Evolutionary conservation across 1,140 invertebrate species (phyloP).

Genomic region (Orchestia grillus): DNA sequence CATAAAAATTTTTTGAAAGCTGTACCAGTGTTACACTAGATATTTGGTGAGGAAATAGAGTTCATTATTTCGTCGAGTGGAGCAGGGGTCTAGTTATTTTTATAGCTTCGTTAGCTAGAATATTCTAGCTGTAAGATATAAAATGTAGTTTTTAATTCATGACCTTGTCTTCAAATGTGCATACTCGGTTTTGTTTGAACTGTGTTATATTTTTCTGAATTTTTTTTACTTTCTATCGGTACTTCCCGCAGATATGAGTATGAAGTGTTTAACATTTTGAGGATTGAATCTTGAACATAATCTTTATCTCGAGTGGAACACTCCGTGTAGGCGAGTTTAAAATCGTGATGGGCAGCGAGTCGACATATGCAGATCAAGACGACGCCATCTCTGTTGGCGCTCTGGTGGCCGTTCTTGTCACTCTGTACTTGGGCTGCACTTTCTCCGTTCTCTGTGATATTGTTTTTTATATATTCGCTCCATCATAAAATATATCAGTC

Average conservation of each 20-base stretch:
- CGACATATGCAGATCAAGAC: neutral
- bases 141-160: no score
- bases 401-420: neutral
- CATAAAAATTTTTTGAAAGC: neutral
- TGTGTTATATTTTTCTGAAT: neutral
- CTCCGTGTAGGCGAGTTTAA: neutral
- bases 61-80: no score
- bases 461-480: conserved; percentile 14
- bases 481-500: neutral
- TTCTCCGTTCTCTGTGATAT: neutral
- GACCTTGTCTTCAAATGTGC: no score
- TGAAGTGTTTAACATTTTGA: neutral
- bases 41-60: neutral
- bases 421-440: conserved; percentile 31
- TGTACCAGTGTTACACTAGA: neutral
- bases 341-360: conserved; percentile 4
- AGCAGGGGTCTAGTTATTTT: no score
- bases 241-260: neutral
- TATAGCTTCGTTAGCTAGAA: no score
- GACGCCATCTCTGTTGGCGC: neutral
- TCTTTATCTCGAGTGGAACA: no score
- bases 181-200: neutral
- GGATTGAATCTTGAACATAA: neutral
- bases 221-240: neutral
- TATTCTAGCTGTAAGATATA: no score